Conservation (phyloP, 30 jellyfish, hydroid and myxozoan species). For the Rhopilema esculentum region DNA sequence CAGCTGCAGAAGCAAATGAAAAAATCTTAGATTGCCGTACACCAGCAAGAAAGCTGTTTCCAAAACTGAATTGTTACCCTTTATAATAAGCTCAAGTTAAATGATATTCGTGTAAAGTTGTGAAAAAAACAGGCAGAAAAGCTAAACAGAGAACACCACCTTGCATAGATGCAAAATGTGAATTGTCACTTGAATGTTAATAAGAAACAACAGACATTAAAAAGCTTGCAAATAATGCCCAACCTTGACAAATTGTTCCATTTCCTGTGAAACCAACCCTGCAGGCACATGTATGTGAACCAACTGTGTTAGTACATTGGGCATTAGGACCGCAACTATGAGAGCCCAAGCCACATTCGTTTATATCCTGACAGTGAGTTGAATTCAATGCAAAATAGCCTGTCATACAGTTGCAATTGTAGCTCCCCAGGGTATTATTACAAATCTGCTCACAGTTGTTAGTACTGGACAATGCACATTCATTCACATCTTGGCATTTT, state of each 20-base stretch:
- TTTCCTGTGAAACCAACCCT: conserved; percentile 13
- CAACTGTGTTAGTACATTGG: background rate
- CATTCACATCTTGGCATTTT: background rate
- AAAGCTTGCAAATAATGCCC: background rate
- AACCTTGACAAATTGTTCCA: conserved; percentile 22
- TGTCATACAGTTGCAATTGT: conserved; percentile 27
- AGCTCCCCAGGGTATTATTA: background rate
- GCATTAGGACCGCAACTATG: conserved; percentile 19
- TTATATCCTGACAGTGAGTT: background rate
- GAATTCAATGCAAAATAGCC: conserved; percentile 10
- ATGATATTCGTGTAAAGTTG: too few species aligned
- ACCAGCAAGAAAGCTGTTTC: too few species aligned
- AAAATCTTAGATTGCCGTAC: too few species aligned
- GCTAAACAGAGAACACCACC: too few species aligned
- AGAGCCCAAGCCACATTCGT: background rate
- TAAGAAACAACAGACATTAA: too few species aligned
- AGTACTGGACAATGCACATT: conserved; percentile 5
- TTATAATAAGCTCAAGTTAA: too few species aligned
- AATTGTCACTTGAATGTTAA: too few species aligned
- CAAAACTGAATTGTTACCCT: too few species aligned
- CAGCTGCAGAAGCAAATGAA: too few species aligned
- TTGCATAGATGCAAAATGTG: too few species aligned
- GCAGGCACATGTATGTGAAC: conserved; percentile 34
- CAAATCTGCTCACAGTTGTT: conserved; percentile 6
- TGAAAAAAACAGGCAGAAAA: too few species aligned